phyloP scores from a whole-genome alignment of 2,797 vertebrate species.

The Amblyopsis hoosieri region DNA sequence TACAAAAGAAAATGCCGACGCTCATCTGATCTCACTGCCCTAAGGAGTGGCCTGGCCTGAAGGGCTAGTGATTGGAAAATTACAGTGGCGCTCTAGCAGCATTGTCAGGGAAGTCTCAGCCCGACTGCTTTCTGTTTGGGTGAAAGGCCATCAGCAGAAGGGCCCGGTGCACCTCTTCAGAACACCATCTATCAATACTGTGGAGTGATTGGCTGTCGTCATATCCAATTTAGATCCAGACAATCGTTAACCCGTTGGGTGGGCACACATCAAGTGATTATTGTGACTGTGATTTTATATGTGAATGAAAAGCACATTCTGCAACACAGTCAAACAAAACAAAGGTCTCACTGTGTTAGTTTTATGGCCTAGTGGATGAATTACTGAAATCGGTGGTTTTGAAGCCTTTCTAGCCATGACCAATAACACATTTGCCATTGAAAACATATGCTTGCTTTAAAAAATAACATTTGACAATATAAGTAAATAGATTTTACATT shows the following conservation, averaged over 20 bases:
- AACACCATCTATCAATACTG: conserved; percentile 37
- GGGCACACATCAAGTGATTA: conserved; percentile 14
- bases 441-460: too few species aligned
- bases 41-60: conserved; percentile 72
- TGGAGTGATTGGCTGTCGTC: conserved; percentile 44
- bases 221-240: conserved; percentile 25
- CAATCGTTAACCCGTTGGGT: conserved; percentile 16
- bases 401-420: too few species aligned
- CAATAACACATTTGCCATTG: too few species aligned
- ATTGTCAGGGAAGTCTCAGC: conserved; percentile 54
- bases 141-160: conserved; percentile 59
- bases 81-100: conserved; percentile 64
- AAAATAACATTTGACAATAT: too few species aligned
- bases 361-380: too few species aligned
- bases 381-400: too few species aligned
- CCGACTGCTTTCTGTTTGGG: conserved; percentile 57
- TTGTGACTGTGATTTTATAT: conserved; percentile 10
- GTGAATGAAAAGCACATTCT: background rate
- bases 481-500: too few species aligned
- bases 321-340: background rate
- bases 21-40: conserved; percentile 78
- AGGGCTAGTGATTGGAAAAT: conserved; percentile 81
- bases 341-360: background rate
- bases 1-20: conserved; percentile 71
- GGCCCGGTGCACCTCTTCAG: conserved; percentile 36